Base-by-base conservation (phyloP, 2,797 vertebrate species). In the Podarcis lilfordi region DNA sequence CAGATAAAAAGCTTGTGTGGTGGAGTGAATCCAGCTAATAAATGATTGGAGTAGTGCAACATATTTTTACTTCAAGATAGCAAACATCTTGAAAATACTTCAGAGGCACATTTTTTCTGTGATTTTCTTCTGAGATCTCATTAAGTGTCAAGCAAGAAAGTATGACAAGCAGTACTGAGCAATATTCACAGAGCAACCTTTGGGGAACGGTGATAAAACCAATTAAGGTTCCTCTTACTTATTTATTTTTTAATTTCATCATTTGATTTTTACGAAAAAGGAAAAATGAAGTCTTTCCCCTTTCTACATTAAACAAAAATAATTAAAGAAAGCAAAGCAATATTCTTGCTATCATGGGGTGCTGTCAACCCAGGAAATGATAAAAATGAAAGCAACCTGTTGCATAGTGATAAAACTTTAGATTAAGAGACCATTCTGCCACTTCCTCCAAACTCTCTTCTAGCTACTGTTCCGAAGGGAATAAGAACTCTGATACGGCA, bases 11-110 rank as follows among this genome's bases (percentile, higher is more conserved):
- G 91, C 91, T 89, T 91, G 96, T 95, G 96, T 96, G 96, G 95
- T 96, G 94, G 96, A 97, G 96, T 97, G 97, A 98, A 97, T 97
- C 97, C 96, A 97, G 95, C 96, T 97, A 97, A 96, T 90, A 98
- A 97, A 97, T 96, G 95, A 98, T 96, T 95, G 93, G 89, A 96
- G 91, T 68, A 92, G 93, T 85, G 82, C 90, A 96, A 95, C 84
- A 55, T 93, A 95, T 94, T 95, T 96, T 95, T 94, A 95, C 94
- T 91, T 88, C 94, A 94, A 93, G 94, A 96, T 91, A 96, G 95
- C 94, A 95, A 88, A 96, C 91, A 96, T 95, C 95, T 96, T 95
- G 94, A 96, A 98, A 97, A 97, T 94, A 97, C 95, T 95, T 77
- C 90, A 86, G 88, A 93, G 85, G 87, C 23, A 72, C 82, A 43